Base-by-base conservation (phyloP, 2,797 vertebrate genomes). In the Poeciliopsis gracilis region DNA sequence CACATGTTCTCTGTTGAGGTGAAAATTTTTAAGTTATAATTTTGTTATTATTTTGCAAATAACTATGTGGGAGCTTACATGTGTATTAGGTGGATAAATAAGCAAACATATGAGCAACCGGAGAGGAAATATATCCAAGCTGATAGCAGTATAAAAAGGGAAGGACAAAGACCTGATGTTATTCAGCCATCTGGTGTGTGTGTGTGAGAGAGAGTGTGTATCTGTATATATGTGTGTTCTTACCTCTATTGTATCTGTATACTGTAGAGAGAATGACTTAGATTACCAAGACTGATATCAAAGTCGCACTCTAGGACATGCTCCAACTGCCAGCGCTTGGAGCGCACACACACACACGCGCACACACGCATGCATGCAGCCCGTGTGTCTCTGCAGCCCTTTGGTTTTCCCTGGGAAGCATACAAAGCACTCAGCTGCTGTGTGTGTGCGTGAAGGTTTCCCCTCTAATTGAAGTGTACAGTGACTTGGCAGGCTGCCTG, bases 261-360 rank as follows among this genome's bases (percentile, higher is more conserved):
- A 80, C 76, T 77, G 83, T n/a, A 33, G 51, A 92, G 89, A 90
- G 88, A 90, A 91, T 90, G 90, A 85, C 90, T 90, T 91, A 93
- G 91, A 94, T 95, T 92, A 94, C 90, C 74, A 77, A 87, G 87
- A 88, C 89, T 90, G 93, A 93, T 93, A 93, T 91, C 91, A 94
- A 93, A 93, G 92, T 91, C 90, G 90, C 90, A 91, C 88, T 90
- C 77, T 45, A 73, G 81, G 89, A 87, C 88, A 83, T 47, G 77
- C 86, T 91, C 82, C 84, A 88, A 87, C 77, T 89, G 88, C 51
- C 80, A 73, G 73, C 49, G 30, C 36, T 70, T 33, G 72, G 49
- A 43, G 36, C 45, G 36, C 77, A 82, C 87, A 73, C 84, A 78
- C 72, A 77, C 36, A 51, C 75, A 16, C 70, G 72, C 82, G n/a